Percentiles rank a stretch among this genome's conserved stretches.
phyloP scores from a whole-genome alignment of 2,113 vertebrate genomes.

The Oostethus manadensis region DNA sequence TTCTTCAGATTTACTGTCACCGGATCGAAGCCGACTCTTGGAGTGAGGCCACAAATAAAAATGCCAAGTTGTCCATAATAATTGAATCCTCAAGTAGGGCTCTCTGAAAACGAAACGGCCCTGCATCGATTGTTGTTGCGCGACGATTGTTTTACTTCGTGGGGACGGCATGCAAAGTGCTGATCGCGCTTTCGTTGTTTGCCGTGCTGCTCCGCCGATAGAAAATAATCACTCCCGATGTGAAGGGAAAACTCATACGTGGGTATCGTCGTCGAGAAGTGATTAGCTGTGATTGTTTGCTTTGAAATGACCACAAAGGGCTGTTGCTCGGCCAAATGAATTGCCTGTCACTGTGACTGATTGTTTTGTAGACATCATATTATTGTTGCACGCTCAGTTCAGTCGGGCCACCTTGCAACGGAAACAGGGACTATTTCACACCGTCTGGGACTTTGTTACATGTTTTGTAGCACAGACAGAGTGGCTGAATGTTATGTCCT shows the following conservation, averaged over 20 bases:
- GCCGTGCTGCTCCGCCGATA: constrained; percentile 6
- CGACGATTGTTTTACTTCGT: constrained; percentile 43
- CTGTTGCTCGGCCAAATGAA: constrained; percentile 62
- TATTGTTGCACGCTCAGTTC: constrained; percentile 20
- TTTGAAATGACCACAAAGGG: constrained; percentile 55
- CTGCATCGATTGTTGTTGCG: constrained; percentile 42
- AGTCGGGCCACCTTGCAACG: background rate
- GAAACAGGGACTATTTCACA: background rate
- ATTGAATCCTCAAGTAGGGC: constrained; percentile 53
- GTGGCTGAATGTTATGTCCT: background rate
- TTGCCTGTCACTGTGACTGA: constrained; percentile 68
- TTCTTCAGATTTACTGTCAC: constrained; percentile 17
- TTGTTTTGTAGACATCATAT: constrained; percentile 56
- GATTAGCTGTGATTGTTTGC: constrained; percentile 60
- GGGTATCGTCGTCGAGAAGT: constrained; percentile 58
- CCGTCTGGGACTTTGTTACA: background rate
- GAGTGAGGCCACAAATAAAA: constrained; percentile 25
- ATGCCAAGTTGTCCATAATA: constrained; percentile 34
- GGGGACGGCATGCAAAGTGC: constrained; percentile 37
- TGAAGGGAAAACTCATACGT: constrained; percentile 34
- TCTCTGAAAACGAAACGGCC: constrained; percentile 47
- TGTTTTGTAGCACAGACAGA: background rate
- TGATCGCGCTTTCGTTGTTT: constrained; percentile 26
- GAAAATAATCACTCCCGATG: constrained; percentile 32
- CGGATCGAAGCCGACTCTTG: constrained; percentile 13